These are phyloP conservation scores for Pterocles gutturalis DNA, from an alignment of 2,113 vertebrate genomes.

Conservation along the genomic window DNA sequence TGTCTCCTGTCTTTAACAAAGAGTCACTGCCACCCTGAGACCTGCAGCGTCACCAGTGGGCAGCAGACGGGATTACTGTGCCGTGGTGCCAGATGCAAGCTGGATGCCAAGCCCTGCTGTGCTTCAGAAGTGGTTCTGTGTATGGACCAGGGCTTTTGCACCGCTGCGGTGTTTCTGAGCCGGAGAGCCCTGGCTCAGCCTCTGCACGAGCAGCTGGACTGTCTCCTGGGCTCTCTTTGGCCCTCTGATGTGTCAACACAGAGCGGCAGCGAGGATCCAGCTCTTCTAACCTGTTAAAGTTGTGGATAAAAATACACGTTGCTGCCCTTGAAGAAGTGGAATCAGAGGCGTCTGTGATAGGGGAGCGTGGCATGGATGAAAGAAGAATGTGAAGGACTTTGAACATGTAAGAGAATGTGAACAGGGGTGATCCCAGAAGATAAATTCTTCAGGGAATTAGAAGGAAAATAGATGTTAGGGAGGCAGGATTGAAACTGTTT, in stretches of 20 bases:
- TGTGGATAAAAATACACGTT: neutral
- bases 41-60: neutral
- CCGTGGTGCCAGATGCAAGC: fast-evolving
- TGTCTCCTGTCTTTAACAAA: neutral
- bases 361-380: conserved; percentile 2
- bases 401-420: conserved; percentile 65
- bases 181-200: neutral
- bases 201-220: fast-evolving
- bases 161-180: fast-evolving
- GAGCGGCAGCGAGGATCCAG: neutral
- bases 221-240: neutral
- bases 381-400: conserved; percentile 52
- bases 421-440: conserved; percentile 25
- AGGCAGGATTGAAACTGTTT: conserved; percentile 60
- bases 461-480: conserved; percentile 56
- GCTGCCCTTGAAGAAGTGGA: conserved; percentile 52
- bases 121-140: neutral
- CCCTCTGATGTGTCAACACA: neutral
- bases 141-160: neutral
- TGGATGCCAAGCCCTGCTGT: neutral
- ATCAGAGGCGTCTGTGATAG: conserved; percentile 45
- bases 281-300: neutral
- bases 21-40: fast-evolving
- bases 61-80: neutral
- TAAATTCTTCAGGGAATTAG: conserved; percentile 54